These are phyloP conservation scores for Natrix natrix DNA, from an alignment of 2,797 vertebrate genomes.

Conservation along the genomic window DNA sequence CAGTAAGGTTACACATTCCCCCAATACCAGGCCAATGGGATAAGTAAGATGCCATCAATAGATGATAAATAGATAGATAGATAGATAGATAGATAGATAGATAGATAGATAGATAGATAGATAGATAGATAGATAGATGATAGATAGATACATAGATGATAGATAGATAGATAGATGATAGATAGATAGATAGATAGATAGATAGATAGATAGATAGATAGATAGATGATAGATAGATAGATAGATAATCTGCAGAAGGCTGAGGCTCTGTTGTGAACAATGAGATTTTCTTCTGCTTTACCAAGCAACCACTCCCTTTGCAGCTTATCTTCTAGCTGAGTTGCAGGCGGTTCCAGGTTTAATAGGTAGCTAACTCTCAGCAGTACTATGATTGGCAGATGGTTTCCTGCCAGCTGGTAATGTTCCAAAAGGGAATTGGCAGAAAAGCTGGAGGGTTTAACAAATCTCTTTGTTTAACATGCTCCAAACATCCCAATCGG, in stretches of 20 bases:
- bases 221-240: background rate
- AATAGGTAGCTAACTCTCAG: background rate
- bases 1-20: no score
- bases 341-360: background rate
- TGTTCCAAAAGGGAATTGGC: background rate
- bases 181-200: no score
- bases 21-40: no score
- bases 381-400: background rate
- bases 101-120: no score
- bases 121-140: no score
- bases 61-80: no score
- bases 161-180: no score
- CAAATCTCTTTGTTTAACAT: background rate
- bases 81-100: no score
- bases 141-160: no score
- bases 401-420: background rate
- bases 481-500: background rate
- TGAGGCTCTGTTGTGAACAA: background rate
- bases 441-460: background rate
- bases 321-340: background rate
- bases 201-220: no score
- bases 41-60: no score
- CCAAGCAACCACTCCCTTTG: background rate
- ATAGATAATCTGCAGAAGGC: background rate
- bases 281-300: background rate